Evolutionary conservation across 1,140 invertebrate genomes (phyloP), one percentile per base, ranked within the genome.

Genomic region (Macrosteles quadrilineatus): DNA sequence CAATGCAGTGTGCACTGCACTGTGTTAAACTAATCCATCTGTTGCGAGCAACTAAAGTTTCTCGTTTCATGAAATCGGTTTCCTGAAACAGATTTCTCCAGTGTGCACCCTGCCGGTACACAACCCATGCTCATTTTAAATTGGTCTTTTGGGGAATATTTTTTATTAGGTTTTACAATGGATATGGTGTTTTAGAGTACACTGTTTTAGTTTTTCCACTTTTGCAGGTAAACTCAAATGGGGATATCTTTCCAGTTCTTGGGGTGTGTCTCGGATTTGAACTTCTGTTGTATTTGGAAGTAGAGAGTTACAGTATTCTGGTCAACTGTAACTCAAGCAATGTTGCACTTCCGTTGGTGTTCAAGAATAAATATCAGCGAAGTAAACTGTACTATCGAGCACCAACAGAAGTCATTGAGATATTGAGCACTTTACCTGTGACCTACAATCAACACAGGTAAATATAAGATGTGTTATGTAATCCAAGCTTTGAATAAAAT

Each of bases 261-360:
- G 94, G 92, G 1, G 95, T 91, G 6, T 97, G 95, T 78, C 82
- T 95, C 1, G 95, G 95, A 50, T 95, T 96, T 80, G 91, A 97
- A 77, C 77, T 94, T 27, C 77, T 97, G 21, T 27, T 74, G 21
- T 65, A 71, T 57, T 31, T 72, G 3, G 53, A 45, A 21, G 64
- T 57, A 23, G 29, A 66, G 2, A 67, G 69, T 36, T 69, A 63
- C 36, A 67, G 70, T 19, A 40, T 71, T 27, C 29, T 59, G 40
- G 63, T 19, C 23, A 14, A 21, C 14, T 74, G 73, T 55, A 55
- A 68, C 30, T 23, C 55, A 19, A 64, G 19, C 12, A 65, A 73
- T 21, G 31, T 67, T 19, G 55, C 67, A 53, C 47, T 72, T 23
- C 45, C 68, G n/a, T 50, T 75, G 19, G 2, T 66, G 23, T 73